Percentiles rank a stretch among this genome's conserved stretches.
These are phyloP conservation scores for Tipula unca DNA, from an alignment of 2,888 invertebrate species.

Conservation along the genomic window DNA sequence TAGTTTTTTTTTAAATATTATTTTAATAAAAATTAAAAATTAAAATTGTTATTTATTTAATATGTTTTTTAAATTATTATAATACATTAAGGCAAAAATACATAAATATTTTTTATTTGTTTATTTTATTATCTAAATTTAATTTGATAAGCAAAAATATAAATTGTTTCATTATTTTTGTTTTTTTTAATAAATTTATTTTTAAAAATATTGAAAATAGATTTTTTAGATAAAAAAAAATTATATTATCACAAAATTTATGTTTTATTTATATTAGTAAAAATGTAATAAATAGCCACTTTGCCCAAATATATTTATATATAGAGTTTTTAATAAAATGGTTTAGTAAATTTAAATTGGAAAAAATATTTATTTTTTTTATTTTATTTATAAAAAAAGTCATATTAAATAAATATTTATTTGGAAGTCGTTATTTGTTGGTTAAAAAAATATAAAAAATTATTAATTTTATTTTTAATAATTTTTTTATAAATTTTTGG, in stretches of 20 bases:
- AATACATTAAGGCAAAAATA: conserved; percentile 8
- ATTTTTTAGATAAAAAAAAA: neutral
- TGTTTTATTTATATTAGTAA: neutral
- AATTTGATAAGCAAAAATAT: neutral
- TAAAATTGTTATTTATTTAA: neutral
- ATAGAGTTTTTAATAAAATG: neutral
- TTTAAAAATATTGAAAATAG: neutral
- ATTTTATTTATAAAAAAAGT: neutral
- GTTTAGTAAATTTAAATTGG: neutral
- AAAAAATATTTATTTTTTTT: neutral
- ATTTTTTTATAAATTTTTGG: neutral
- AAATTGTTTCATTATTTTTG: neutral
- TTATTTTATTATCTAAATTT: neutral
- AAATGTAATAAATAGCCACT: conserved; percentile 4
- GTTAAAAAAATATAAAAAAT: neutral
- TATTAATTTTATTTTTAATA: neutral
- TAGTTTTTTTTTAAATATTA: neutral
- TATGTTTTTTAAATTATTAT: neutral
- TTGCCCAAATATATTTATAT: neutral
- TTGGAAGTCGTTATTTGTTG: neutral
- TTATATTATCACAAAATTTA: conserved; percentile 8
- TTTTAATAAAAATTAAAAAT: neutral
- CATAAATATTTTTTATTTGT: neutral
- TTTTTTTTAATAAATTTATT: neutral
- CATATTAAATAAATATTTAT: neutral